Percentiles rank a stretch among this genome's conserved stretches.
Conservation (phyloP, 2,888 invertebrate species). For the Antheraea assamensis region DNA sequence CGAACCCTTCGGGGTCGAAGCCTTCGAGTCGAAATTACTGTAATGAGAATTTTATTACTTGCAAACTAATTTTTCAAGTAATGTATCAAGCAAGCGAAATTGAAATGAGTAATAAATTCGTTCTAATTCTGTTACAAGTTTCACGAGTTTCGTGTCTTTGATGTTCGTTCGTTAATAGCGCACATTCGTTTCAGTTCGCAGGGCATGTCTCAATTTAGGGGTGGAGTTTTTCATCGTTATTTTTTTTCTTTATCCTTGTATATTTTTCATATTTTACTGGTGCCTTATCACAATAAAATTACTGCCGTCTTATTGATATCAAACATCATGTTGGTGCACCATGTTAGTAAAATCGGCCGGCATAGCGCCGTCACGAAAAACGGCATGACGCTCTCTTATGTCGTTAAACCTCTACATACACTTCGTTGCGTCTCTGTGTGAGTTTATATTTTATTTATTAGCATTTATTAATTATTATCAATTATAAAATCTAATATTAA, state of each 20-base stretch:
- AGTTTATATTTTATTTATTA: no score
- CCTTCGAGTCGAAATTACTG: not conserved
- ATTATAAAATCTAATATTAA: no score
- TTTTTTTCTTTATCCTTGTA: not conserved
- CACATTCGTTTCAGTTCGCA: not conserved
- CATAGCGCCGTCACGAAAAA: no score
- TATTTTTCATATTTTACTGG: not conserved
- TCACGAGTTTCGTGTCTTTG: slow-evolving; percentile 8
- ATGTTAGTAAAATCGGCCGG: no score
- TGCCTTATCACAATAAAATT: not conserved
- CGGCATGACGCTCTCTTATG: no score
- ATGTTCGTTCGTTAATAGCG: slow-evolving; percentile 3
- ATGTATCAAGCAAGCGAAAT: slow-evolving; percentile 11
- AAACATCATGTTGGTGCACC: no score
- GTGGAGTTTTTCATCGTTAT: not conserved
- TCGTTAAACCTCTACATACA: no score
- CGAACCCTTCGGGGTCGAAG: slow-evolving; percentile 15
- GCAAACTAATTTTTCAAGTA: slow-evolving; percentile 14
- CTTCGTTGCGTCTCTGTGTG: no score
- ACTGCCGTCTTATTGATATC: no score
- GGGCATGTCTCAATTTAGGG: not conserved
- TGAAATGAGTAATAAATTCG: slow-evolving; percentile 12
- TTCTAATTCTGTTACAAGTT: slow-evolving; percentile 14
- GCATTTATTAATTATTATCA: no score
- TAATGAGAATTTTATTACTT: slow-evolving; percentile 13